Conservation (phyloP, 2,888 invertebrate genomes). For the Nemoura dubitans region DNA sequence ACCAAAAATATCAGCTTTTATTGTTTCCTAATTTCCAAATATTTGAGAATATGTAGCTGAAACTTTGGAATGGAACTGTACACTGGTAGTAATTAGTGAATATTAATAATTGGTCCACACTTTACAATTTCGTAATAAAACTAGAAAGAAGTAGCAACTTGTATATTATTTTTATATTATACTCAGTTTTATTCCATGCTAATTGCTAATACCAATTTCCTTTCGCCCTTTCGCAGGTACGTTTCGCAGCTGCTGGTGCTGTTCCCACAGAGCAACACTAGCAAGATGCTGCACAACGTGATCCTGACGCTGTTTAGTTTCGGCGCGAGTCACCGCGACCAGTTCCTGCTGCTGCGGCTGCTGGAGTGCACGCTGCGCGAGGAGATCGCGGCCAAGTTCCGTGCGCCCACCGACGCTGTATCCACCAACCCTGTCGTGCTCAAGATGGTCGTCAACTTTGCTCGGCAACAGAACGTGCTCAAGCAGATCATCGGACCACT, state of each 20-base stretch:
- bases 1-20: too few relatives aligned
- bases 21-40: too few relatives aligned
- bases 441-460: slow-evolving; percentile 79
- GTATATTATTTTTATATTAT: too few relatives aligned
- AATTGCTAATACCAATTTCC: too few relatives aligned
- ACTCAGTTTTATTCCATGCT: too few relatives aligned
- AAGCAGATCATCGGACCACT: slow-evolving; percentile 76
- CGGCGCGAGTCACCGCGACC: slow-evolving; percentile 78
- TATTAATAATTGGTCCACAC: too few relatives aligned
- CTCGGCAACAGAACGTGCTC: slow-evolving; percentile 73
- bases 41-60: too few relatives aligned
- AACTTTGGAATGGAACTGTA: too few relatives aligned
- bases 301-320: slow-evolving; percentile 80
- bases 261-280: slow-evolving; percentile 75
- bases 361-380: slow-evolving; percentile 77
- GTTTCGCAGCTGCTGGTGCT: slow-evolving; percentile 77
- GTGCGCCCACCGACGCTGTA: slow-evolving; percentile 75
- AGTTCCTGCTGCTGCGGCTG: slow-evolving; percentile 75
- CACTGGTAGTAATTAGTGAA: too few relatives aligned
- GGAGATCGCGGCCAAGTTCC: slow-evolving; percentile 77
- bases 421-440: slow-evolving; percentile 76
- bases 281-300: slow-evolving; percentile 77
- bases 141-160: too few relatives aligned
- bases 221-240: too few relatives aligned
- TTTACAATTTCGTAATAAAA: too few relatives aligned